Percentiles rank a stretch among this genome's conserved stretches.
These are phyloP conservation scores for Sparidentex hasta DNA, from an alignment of 2,797 vertebrate species.

Conservation along the genomic window DNA sequence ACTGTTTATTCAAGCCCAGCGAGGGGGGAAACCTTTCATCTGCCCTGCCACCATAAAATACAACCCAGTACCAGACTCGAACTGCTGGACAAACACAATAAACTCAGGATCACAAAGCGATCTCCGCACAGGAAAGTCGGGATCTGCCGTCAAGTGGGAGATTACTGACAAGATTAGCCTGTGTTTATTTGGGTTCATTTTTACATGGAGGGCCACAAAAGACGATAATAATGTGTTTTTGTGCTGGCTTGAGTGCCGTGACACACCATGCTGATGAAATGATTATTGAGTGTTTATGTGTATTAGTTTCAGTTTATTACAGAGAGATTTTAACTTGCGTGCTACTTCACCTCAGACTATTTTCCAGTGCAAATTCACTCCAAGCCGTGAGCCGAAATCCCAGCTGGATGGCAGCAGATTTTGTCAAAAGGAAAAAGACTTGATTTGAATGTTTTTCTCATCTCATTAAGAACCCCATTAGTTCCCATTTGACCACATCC, in stretches of 20 bases:
- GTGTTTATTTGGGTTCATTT: slow-evolving; percentile 73
- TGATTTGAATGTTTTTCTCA: slow-evolving; percentile 20
- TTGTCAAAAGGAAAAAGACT: slow-evolving; percentile 14
- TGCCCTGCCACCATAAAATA: slow-evolving; percentile 67
- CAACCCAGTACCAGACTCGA: slow-evolving; percentile 71
- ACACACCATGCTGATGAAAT: slow-evolving; percentile 72
- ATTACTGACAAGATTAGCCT: slow-evolving; percentile 61
- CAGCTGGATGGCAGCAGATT: slow-evolving; percentile 26
- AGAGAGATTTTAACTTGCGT: slow-evolving; percentile 3
- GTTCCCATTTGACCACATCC: slow-evolving; percentile 50
- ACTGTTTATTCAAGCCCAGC: slow-evolving; percentile 74
- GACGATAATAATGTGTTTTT: slow-evolving; percentile 50
- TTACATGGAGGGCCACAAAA: slow-evolving; percentile 45
- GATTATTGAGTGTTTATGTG: slow-evolving; percentile 15
- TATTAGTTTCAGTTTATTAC: background rate
- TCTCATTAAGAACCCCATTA: slow-evolving; percentile 41
- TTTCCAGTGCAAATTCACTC: slow-evolving; percentile 16
- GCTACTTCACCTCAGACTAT: background rate
- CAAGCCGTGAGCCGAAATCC: slow-evolving; percentile 6
- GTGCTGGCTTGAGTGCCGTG: slow-evolving; percentile 58
- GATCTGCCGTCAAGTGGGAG: slow-evolving; percentile 50
- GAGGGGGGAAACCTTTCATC: slow-evolving; percentile 83
- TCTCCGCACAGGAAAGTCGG: slow-evolving; percentile 47
- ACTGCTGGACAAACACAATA: slow-evolving; percentile 79
- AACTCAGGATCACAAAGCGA: slow-evolving; percentile 58